Percentiles rank a stretch among this genome's conserved stretches.
phyloP scores from a whole-genome alignment of 2,797 vertebrate genomes.

The Sarcoramphus papa region DNA sequence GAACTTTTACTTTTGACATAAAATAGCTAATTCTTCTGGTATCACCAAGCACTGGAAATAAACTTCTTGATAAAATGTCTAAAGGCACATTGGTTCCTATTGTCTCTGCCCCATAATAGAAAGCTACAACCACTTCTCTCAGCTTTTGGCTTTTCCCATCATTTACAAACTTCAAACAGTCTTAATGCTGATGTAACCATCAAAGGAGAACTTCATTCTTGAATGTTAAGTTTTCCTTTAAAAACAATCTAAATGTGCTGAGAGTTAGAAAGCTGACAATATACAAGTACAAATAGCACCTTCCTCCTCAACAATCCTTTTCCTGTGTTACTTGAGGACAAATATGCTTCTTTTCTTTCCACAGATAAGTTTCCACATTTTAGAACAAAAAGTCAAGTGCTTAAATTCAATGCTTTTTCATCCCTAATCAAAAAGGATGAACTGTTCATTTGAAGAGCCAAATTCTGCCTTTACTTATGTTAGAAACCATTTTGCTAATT shows the following conservation, averaged over 20 bases:
- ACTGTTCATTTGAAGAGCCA: background rate
- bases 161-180: background rate
- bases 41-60: background rate
- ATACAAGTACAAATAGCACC: background rate
- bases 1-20: background rate
- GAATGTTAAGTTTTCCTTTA: background rate
- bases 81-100: background rate
- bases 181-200: background rate
- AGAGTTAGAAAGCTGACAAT: background rate
- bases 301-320: background rate
- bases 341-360: background rate
- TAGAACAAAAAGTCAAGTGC: background rate
- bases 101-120: background rate
- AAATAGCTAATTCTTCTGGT: background rate
- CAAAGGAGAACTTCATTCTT: background rate
- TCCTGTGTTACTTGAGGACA: background rate
- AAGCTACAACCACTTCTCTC: background rate
- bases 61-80: background rate
- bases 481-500: background rate
- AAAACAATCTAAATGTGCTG: background rate
- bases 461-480: background rate
- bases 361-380: background rate
- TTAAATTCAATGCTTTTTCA: background rate
- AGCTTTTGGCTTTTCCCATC: background rate
- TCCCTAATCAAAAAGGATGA: background rate